Conservation (phyloP, 2,113 vertebrate species). For the Apaloderma vittatum region DNA sequence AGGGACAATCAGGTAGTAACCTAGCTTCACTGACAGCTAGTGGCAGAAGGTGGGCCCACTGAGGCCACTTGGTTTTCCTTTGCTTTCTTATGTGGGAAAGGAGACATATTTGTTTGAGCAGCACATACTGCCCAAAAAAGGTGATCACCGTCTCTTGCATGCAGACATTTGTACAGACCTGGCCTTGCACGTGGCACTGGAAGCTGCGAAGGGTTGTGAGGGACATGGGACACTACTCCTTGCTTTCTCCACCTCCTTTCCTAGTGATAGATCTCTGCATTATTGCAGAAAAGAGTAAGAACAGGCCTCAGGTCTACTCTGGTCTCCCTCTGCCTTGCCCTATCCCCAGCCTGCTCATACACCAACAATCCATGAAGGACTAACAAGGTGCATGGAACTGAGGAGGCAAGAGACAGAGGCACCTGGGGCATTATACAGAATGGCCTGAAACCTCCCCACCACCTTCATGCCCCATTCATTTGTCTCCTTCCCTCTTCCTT, state of each 20-base stretch:
- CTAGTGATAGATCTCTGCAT: not conserved
- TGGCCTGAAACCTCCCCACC: not conserved
- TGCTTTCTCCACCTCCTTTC: not conserved
- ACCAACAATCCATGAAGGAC: not conserved
- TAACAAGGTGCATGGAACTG: not conserved
- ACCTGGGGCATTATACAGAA: not conserved
- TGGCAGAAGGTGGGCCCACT: not conserved
- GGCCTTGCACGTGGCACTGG: not conserved
- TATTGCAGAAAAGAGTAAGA: not conserved
- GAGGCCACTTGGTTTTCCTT: not conserved
- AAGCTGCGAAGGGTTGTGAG: not conserved
- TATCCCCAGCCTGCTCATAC: not conserved
- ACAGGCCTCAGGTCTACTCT: not conserved
- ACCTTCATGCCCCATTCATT: not conserved
- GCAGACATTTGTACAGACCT: not conserved
- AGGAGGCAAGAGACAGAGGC: not conserved
- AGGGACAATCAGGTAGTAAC: not conserved
- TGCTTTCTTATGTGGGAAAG: not conserved
- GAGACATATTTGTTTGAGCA: not conserved
- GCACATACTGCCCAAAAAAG: accelerated
- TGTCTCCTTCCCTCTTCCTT: not conserved
- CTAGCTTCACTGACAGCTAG: not conserved
- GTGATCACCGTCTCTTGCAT: not conserved
- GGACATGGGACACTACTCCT: not conserved
- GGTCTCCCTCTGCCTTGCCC: not conserved